Base-by-base conservation (phyloP, 2,797 vertebrate species). In the Sebastes nivosus region DNA sequence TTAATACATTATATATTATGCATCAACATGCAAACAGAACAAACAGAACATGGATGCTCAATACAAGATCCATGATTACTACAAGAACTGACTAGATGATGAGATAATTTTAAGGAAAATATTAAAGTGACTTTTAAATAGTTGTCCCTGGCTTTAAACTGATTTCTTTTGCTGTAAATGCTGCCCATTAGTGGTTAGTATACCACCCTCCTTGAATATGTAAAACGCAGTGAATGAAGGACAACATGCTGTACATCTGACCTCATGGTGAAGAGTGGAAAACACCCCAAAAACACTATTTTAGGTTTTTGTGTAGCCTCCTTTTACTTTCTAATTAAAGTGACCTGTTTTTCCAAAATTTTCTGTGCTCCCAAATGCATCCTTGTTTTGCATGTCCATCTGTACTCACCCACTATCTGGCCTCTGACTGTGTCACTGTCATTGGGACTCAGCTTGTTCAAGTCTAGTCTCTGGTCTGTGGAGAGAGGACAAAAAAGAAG, bases 361-460 rank as follows among this genome's bases (percentile, higher is more conserved):
- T 34, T 24, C 20, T 18, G 6, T 29, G 55, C 32, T 1, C 6
- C 13, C 9, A 54, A 36, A 67, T 36, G 22, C 54, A 14, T 38
- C 5, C 30, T 60, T 63, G 14, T 58, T 60, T 25, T 18, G 3
- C 5, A 3, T 22, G 50, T 27, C 20, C 8, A 4, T 32, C 38
- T 24, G 57, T 85, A 94, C 98, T 98, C 95, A 99, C 98, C 97
- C 89, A 99, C 98, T 93, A 99, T 99, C 93, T 99, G 98, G 87
- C 98, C 98, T 94, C 98, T 95, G 80, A 99, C 97, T 79, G 97
- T 98, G 96, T 99, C 98, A 4, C 97, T 98, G 95, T 99, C 98
- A 83, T 97, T 98, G 93, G 98, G 97, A 86, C 97, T 98, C 91
- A 99, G 95, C 96, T 99, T 99, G 97, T 98, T 99, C 96, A 99